These are phyloP conservation scores for Oriolus oriolus DNA, from an alignment of 2,113 vertebrate genomes.

Conservation along the genomic window DNA sequence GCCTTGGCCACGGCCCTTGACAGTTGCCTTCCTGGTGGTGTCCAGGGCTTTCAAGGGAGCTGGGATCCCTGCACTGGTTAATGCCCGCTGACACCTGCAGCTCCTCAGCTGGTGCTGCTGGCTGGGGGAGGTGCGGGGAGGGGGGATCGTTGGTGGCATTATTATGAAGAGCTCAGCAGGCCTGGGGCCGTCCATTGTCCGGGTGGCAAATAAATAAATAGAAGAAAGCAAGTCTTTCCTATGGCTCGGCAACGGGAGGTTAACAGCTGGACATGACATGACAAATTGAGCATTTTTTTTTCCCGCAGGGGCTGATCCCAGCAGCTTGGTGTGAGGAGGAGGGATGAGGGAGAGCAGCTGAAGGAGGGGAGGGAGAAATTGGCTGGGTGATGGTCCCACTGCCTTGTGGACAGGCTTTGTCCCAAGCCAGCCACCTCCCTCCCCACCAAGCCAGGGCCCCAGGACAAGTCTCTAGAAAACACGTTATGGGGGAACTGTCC, in stretches of 20 bases:
- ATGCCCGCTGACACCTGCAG: constrained; percentile 81
- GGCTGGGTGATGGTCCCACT: background rate
- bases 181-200: constrained; percentile 79
- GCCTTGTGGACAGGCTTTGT: background rate
- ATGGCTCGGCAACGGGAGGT: constrained; percentile 82
- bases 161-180: constrained; percentile 83
- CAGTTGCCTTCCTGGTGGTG: background rate
- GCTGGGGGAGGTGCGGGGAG: constrained; percentile 1
- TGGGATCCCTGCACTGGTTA: constrained; percentile 68
- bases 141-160: constrained; percentile 76
- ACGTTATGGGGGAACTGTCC: rapidly evolving
- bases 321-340: constrained; percentile 41
- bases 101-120: constrained; percentile 70
- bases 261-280: constrained; percentile 96
- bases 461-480: background rate
- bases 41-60: constrained; percentile 63
- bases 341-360: constrained; percentile 4
- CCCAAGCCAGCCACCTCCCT: background rate
- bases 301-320: constrained; percentile 76
- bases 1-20: background rate
- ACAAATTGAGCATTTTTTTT: constrained; percentile 83
- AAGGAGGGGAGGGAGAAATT: constrained; percentile 29
- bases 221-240: constrained; percentile 86
- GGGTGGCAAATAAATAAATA: constrained; percentile 90
- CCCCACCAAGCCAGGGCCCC: background rate